Conservation (phyloP, 2,888 invertebrate species). For the Trachelus tabidus region DNA sequence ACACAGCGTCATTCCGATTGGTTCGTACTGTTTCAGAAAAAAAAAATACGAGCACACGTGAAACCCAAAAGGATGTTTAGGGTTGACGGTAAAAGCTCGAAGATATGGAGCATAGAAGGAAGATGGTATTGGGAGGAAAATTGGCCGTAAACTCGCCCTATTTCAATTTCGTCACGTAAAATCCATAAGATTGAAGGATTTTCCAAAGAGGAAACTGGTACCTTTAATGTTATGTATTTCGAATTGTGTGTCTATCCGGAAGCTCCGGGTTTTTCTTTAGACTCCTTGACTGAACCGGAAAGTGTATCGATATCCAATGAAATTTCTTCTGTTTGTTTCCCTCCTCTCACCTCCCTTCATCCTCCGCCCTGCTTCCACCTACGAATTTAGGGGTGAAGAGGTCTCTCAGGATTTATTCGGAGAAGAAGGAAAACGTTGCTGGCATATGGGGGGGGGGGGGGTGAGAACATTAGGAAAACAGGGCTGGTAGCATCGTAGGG, state of each 20-base stretch:
- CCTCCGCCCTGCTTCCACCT: background rate
- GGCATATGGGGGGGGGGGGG: background rate
- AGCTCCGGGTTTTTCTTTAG: background rate
- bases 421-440: background rate
- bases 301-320: background rate
- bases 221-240: conserved; percentile 4
- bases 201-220: conserved; percentile 16
- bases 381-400: background rate
- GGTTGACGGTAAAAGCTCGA: background rate
- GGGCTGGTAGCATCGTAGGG: background rate
- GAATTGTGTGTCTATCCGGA: background rate
- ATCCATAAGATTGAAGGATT: conserved; percentile 29
- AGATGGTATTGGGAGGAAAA: conserved; percentile 7
- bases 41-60: no score
- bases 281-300: background rate
- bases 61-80: no score
- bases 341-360: background rate
- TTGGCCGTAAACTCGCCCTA: conserved; percentile 32
- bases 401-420: background rate
- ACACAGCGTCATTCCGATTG: background rate
- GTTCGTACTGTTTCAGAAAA: background rate
- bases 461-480: background rate
- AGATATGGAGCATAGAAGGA: background rate
- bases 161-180: conserved; percentile 34
- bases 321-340: background rate